Percentiles rank a stretch among this genome's conserved stretches.
These are phyloP conservation scores for Eilema depressum DNA, from an alignment of 2,888 invertebrate genomes.

Conservation along the genomic window DNA sequence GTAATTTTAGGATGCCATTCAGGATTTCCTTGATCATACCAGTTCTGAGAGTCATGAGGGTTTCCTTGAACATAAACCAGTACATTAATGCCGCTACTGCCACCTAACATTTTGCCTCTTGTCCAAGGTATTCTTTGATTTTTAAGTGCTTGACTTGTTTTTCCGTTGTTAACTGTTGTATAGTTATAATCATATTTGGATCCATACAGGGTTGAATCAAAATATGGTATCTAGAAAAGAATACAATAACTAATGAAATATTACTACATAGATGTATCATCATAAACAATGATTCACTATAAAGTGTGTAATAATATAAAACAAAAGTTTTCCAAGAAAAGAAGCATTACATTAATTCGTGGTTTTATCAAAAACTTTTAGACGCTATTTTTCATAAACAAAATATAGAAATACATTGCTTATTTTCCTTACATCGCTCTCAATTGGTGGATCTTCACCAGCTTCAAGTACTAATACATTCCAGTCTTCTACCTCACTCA, in stretches of 20 bases:
- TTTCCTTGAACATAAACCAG: slow-evolving; percentile 85
- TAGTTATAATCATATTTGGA: slow-evolving; percentile 39
- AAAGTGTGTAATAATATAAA: no score
- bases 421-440: slow-evolving; percentile 87
- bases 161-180: slow-evolving; percentile 32
- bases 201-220: background rate
- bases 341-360: no score
- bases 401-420: background rate
- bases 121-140: slow-evolving; percentile 74
- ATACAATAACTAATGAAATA: background rate
- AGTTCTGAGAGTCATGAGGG: slow-evolving; percentile 78
- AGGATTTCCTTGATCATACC: slow-evolving; percentile 78
- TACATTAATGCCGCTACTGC: slow-evolving; percentile 83
- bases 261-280: no score
- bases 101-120: slow-evolving; percentile 88
- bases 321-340: no score
- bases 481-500: slow-evolving; percentile 44
- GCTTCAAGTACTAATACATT: slow-evolving; percentile 51
- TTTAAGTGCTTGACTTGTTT: slow-evolving; percentile 32
- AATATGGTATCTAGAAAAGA: slow-evolving; percentile 32
- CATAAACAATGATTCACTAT: no score
- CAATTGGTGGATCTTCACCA: slow-evolving; percentile 49
- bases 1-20: slow-evolving; percentile 54
- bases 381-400: background rate
- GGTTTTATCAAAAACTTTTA: background rate